Evolutionary conservation across 2,888 invertebrate species (phyloP), one percentile per base, ranked within the genome.

Genomic region (Doris montereyensis): DNA sequence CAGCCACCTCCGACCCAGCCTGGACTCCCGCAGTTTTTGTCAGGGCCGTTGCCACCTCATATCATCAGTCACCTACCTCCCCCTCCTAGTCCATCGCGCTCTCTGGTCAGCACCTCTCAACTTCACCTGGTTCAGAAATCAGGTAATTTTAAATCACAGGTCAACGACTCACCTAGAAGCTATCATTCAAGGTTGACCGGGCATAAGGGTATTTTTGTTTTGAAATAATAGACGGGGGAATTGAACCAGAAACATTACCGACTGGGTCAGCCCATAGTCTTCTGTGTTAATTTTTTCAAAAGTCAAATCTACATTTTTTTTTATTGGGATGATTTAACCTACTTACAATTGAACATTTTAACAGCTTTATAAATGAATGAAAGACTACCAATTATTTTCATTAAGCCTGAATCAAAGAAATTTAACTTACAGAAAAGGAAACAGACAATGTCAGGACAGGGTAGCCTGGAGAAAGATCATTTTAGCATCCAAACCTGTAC

Each of bases 161-260:
- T 28, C 76, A 71, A 2, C 79, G 77, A 2, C 74, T 73, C n/a
- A 78, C 76, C 58, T n/a, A n/a, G n/a, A n/a, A n/a, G n/a, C n/a
- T n/a, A n/a, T n/a, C n/a, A n/a, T n/a, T n/a, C n/a, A n/a, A n/a
- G n/a, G n/a, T n/a, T n/a, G n/a, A n/a, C n/a, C n/a, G n/a, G n/a
- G n/a, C n/a, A n/a, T n/a, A n/a, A n/a, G n/a, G n/a, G n/a, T n/a
- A n/a, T n/a, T n/a, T n/a, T n/a, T n/a, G n/a, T n/a, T n/a, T n/a
- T n/a, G n/a, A n/a, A n/a, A n/a, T n/a, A n/a, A n/a, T n/a, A n/a
- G n/a, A n/a, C n/a, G n/a, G n/a, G 71, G 71, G 70, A 24, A 34
- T 58, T 57, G 10, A 52, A 52, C 8, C 8, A 52, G 52, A 52
- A 52, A 52, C 8, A 13, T 8, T 8, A 13, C 8, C 8, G 52